Evolutionary conservation across 2,113 vertebrate species (phyloP).

Genomic region (Corythornis vintsioides): DNA sequence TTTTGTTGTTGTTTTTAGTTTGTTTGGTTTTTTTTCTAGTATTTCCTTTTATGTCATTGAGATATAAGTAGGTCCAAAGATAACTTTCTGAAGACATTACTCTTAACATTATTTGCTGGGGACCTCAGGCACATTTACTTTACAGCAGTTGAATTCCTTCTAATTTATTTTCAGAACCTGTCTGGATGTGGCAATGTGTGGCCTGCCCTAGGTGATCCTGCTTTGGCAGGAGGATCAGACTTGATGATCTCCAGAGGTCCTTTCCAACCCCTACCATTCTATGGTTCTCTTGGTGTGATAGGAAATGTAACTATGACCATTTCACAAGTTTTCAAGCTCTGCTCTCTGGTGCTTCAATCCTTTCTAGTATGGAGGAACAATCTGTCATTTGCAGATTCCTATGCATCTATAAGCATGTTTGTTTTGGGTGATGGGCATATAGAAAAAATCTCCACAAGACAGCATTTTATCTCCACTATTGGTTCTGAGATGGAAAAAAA

Average conservation of each 20-base stretch:
- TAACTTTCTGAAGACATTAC: not conserved
- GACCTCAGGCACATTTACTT: not conserved
- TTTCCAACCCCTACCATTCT: too few relatives aligned
- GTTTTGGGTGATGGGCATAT: not conserved
- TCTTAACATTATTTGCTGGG: not conserved
- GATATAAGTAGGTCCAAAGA: not conserved
- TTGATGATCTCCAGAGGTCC: too few relatives aligned
- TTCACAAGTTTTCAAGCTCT: not conserved
- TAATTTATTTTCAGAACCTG: not conserved
- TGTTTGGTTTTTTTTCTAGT: not conserved
- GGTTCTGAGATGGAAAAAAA: not conserved
- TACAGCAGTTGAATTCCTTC: not conserved
- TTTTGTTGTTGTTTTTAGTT: too few relatives aligned
- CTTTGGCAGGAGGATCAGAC: too few relatives aligned
- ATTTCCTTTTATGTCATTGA: not conserved
- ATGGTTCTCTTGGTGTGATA: not conserved
- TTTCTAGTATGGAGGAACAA: not conserved
- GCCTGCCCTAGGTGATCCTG: too few relatives aligned
- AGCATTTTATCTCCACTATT: not conserved
- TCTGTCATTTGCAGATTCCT: not conserved
- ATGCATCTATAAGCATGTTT: not conserved
- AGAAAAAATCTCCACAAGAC: not conserved
- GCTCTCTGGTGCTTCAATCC: not conserved
- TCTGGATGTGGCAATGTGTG: too few relatives aligned
- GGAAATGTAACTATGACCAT: not conserved